These are phyloP conservation scores for Eulemur mongoz DNA, from an alignment of 2,797 vertebrate species.

Conservation along the genomic window DNA sequence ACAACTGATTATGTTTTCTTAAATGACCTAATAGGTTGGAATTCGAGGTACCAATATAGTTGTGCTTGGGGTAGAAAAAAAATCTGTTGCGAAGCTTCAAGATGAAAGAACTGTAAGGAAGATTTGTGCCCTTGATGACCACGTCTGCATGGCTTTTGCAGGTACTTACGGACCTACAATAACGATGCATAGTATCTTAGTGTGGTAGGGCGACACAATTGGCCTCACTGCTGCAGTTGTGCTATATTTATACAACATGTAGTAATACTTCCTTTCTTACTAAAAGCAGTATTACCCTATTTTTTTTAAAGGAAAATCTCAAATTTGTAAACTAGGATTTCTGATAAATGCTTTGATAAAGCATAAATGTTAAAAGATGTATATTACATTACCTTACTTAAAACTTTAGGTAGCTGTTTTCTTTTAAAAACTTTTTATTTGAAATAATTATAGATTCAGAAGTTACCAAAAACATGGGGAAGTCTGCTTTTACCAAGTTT, in stretches of 20 bases:
- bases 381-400: not conserved
- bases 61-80: constrained; percentile 91
- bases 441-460: not conserved
- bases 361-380: not conserved
- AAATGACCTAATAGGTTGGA: constrained; percentile 84
- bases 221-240: not conserved
- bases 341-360: not conserved
- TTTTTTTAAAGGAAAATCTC: not conserved
- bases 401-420: not conserved
- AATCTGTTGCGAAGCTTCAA: constrained; percentile 90
- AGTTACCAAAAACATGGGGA: not conserved
- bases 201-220: not conserved
- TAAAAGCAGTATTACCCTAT: not conserved
- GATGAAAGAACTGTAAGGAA: constrained; percentile 92
- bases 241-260: not conserved
- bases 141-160: constrained; percentile 92
- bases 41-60: constrained; percentile 92
- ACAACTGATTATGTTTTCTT: not conserved
- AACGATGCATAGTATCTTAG: not conserved
- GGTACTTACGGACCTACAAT: constrained; percentile 75
- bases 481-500: not conserved
- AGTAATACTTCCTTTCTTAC: not conserved
- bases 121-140: constrained; percentile 90
- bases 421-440: constrained; percentile 22
- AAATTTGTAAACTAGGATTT: not conserved